Conservation (phyloP, 2,797 vertebrate species). For the Malacoctenus gilli region DNA sequence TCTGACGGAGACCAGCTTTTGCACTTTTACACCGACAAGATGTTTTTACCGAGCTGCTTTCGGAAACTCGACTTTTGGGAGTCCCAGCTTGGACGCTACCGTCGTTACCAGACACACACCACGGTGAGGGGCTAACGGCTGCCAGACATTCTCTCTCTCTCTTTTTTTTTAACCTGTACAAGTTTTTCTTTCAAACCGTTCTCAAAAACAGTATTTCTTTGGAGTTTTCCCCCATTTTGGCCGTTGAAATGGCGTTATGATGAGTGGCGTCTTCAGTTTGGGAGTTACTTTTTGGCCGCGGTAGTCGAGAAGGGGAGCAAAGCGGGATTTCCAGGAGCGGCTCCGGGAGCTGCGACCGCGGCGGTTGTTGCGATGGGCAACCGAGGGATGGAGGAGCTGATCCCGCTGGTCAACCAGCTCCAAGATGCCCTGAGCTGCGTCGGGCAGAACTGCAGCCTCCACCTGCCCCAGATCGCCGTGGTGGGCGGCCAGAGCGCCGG, state of each 20-base stretch:
- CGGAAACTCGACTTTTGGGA: constrained; percentile 14
- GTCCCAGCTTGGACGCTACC: constrained; percentile 1
- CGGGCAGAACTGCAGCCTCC: constrained; percentile 86
- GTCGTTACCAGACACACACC: constrained; percentile 2
- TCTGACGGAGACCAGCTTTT: background rate
- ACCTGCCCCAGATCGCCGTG: constrained; percentile 93
- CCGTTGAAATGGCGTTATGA: background rate
- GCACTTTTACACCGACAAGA: constrained; percentile 2
- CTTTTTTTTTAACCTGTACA: too few relatives aligned
- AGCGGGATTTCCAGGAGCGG: background rate
- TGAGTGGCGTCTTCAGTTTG: constrained; percentile 11
- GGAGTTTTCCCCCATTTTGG: background rate
- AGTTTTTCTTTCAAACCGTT: background rate
- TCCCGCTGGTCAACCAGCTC: constrained; percentile 91
- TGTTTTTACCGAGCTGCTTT: background rate
- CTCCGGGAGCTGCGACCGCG: constrained; percentile 21
- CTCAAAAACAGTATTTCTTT: background rate
- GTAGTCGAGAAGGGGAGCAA: constrained; percentile 16
- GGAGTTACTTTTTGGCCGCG: background rate
- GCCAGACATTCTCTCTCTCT: too few relatives aligned
- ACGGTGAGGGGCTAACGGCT: constrained; percentile 14
- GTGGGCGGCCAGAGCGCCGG: constrained; percentile 94
- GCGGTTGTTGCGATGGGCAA: constrained; percentile 79
- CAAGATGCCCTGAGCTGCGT: constrained; percentile 87
- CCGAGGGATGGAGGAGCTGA: constrained; percentile 92